Base-by-base conservation (phyloP, 2,797 vertebrate genomes). In the Ambastaia sidthimunki region DNA sequence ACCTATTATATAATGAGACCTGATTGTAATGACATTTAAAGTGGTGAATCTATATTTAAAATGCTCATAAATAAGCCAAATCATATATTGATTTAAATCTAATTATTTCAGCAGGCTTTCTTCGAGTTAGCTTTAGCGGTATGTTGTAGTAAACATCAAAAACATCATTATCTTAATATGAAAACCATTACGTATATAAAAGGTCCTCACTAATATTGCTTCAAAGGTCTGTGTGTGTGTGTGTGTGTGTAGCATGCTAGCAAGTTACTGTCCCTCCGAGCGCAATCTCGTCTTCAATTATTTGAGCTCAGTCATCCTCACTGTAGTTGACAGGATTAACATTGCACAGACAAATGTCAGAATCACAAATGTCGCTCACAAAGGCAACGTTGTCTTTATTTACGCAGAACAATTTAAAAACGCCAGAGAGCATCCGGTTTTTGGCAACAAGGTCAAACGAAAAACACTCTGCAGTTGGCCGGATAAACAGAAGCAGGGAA, bases 261-360 rank as follows among this genome's bases (percentile, higher is more conserved):
- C 59, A 59, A 62, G 54, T 70, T 25, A 47, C 48, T 63, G 81
- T 84, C 76, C 60, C 80, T 84, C 80, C 41, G 54, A 86, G 71
- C 41, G 76, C 73, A 88, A 84, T 87, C 85, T 74, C 83, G 86
- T 88, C 80, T 88, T 78, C 81, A 80, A 84, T 82, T 65, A 89
- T 88, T 87, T 86, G 44, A 87, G 75, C 81, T 84, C 78, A 89
- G 85, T 89, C 89, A 86, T 84, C 66, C 85, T 82, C 74, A 89
- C 90, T 86, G 88, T 76, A 73, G 67, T 78, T 44, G 62, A 71
- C 77, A 74, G 85, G 84, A 90, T 90, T 88, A 89, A 70, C 79
- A 85, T 84, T 86, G 82, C 83, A 76, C 78, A 85, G 80, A 82
- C 86, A 88, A 88, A 91, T 90, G 88, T 88, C 83, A 80, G 81